Evolutionary conservation across 2,888 invertebrate species (phyloP).

Genomic region (Beris morrisii): DNA sequence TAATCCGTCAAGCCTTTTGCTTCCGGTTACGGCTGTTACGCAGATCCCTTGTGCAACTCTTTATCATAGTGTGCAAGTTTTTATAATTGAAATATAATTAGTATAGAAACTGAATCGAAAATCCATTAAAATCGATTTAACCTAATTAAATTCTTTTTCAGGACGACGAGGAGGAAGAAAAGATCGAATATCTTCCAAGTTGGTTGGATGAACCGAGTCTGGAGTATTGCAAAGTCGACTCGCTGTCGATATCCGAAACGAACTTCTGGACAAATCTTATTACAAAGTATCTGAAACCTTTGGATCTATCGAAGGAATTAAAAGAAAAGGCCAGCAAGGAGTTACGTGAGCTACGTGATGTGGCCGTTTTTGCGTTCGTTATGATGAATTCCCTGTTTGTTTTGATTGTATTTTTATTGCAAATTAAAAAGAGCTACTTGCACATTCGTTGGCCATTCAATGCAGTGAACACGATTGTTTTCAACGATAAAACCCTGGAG

Average conservation of each 20-base stretch:
- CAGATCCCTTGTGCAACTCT: no score
- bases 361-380: conserved; percentile 69
- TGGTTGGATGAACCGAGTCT: conserved; percentile 74
- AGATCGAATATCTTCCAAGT: conserved; percentile 48
- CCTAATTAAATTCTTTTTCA: background rate
- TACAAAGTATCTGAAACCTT: conserved; percentile 72
- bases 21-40: no score
- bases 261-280: conserved; percentile 79
- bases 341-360: conserved; percentile 61
- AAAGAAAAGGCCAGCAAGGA: conserved; percentile 57
- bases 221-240: conserved; percentile 66
- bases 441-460: conserved; percentile 71
- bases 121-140: background rate
- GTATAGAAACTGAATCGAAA: no score
- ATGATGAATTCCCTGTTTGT: conserved; percentile 79
- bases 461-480: conserved; percentile 60
- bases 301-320: conserved; percentile 66
- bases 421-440: conserved; percentile 69
- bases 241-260: conserved; percentile 67
- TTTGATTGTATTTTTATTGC: conserved; percentile 71
- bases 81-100: no score
- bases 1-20: no score
- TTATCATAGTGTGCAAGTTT: no score
- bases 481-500: conserved; percentile 56
- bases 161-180: conserved; percentile 32